Conservation (phyloP, 2,797 vertebrate species). For the Falco biarmicus region DNA sequence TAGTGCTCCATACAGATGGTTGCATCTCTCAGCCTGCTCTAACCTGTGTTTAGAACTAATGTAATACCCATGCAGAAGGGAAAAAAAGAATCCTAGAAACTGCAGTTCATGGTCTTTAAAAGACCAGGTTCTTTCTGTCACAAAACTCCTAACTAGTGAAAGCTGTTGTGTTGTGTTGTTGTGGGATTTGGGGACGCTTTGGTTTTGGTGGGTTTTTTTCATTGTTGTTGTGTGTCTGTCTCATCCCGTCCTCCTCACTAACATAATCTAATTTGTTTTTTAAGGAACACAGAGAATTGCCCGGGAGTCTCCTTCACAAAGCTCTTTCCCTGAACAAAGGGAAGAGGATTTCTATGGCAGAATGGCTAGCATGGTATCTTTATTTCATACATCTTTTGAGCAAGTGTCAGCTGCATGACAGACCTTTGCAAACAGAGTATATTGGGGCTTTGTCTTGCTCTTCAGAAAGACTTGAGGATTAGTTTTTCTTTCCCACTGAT, state of each 20-base stretch:
- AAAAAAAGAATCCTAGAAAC: not conserved
- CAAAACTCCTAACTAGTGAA: not conserved
- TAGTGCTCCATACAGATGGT: not conserved
- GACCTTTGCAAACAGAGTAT: not conserved
- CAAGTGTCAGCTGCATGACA: not conserved
- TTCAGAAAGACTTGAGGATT: not conserved
- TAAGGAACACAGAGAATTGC: conserved; percentile 48
- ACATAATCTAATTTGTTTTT: not conserved
- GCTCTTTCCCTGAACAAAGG: conserved; percentile 68
- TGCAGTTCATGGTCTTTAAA: not conserved
- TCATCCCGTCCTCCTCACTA: not conserved
- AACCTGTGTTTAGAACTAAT: not conserved
- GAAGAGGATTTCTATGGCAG: conserved; percentile 89
- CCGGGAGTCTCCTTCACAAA: conserved; percentile 65
- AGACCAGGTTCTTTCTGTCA: not conserved
- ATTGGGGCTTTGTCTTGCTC: not conserved
- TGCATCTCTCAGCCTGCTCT: not conserved
- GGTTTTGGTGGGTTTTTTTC: accelerated
- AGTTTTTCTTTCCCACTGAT: not conserved
- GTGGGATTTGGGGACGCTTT: not conserved
- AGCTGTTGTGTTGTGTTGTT: not conserved
- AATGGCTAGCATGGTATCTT: conserved; percentile 79
- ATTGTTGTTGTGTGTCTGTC: not conserved
- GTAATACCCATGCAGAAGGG: not conserved
- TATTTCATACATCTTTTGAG: not conserved